These are phyloP conservation scores for Actinostola sp. DNA, from an alignment of 92 coral and sea anemone genomes.

Conservation along the genomic window DNA sequence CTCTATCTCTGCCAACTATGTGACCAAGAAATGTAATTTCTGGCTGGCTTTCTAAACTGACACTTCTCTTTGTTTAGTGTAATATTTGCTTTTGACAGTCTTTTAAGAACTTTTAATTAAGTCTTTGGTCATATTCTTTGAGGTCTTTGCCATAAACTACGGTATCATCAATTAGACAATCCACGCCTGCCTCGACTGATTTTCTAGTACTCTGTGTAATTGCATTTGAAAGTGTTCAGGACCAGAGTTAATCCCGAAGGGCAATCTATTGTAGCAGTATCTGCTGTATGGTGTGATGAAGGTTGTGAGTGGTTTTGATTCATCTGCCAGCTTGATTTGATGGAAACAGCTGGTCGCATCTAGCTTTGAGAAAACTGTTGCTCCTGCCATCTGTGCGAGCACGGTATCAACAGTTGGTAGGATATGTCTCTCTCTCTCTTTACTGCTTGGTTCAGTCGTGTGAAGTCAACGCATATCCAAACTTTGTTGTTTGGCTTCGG, in stretches of 20 bases:
- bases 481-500: slow-evolving; percentile 37
- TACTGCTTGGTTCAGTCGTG: slow-evolving; percentile 23
- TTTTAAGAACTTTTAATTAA: slow-evolving; percentile 10
- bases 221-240: slow-evolving; percentile 37
- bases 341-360: slow-evolving; percentile 31
- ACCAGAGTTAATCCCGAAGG: slow-evolving; percentile 31
- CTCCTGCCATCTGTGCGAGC: slow-evolving; percentile 37
- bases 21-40: slow-evolving; percentile 31
- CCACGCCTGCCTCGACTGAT: slow-evolving; percentile 15
- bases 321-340: slow-evolving; percentile 28
- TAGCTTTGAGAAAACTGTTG: slow-evolving; percentile 35
- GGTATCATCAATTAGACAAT: slow-evolving; percentile 13
- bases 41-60: slow-evolving; percentile 21
- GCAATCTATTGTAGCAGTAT: slow-evolving; percentile 22
- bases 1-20: slow-evolving; percentile 29
- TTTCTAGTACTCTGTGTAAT: slow-evolving; percentile 21
- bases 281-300: slow-evolving; percentile 13
- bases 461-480: slow-evolving; percentile 30
- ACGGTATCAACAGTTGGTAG: slow-evolving; percentile 38
- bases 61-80: slow-evolving; percentile 45
- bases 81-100: slow-evolving; percentile 20
- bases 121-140: slow-evolving; percentile 25
- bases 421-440: slow-evolving; percentile 29
- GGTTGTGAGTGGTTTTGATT: slow-evolving; percentile 14
- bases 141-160: slow-evolving; percentile 1